Conservation (phyloP, 2,113 vertebrate species). For the Trichechus manatus region DNA sequence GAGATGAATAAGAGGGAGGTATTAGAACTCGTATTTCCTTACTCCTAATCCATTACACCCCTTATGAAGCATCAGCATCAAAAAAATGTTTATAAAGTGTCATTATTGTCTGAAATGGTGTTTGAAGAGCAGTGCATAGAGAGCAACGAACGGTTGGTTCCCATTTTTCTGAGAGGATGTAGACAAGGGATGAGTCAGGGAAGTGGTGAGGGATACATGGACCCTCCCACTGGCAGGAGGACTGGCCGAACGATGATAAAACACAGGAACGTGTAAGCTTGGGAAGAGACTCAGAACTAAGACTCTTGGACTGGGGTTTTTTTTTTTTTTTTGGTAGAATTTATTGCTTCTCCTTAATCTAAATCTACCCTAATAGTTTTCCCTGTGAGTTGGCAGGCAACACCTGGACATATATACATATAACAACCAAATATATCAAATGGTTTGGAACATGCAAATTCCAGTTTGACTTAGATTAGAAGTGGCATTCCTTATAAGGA, state of each 20-base stretch:
- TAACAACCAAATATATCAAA: not conserved
- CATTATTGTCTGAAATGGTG: not conserved
- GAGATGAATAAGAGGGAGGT: not conserved
- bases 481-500: not conserved
- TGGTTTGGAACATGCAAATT: not conserved
- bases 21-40: not conserved
- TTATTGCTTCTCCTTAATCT: not conserved
- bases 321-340: not conserved
- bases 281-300: not conserved
- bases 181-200: not conserved
- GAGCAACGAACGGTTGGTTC: not conserved
- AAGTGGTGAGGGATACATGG: fast-evolving
- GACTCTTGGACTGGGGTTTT: not conserved
- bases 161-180: not conserved
- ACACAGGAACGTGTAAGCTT: not conserved
- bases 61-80: not conserved
- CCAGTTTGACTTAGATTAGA: not conserved
- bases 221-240: not conserved
- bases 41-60: not conserved
- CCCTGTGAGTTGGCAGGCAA: not conserved
- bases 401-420: not conserved
- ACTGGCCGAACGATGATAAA: not conserved
- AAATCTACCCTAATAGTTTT: not conserved
- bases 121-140: not conserved
- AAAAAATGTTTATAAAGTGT: not conserved